These are phyloP conservation scores for Napeogenes inachia DNA, from an alignment of 2,888 invertebrate species.

Conservation along the genomic window DNA sequence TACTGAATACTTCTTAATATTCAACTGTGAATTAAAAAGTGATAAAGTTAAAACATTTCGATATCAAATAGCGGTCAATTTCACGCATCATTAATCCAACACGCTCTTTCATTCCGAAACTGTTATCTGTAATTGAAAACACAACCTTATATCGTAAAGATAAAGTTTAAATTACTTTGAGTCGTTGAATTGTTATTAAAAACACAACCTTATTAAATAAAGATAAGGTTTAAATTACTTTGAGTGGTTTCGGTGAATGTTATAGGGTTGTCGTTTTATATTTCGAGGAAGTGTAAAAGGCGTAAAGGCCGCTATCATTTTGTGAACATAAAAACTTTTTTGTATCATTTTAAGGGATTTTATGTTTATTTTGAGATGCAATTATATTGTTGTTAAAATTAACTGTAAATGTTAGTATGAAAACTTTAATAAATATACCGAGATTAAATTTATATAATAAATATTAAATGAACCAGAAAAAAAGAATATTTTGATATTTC, in stretches of 20 bases:
- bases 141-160: background rate
- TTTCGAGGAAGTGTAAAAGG: slow-evolving; percentile 22
- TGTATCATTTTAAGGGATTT: slow-evolving; percentile 1
- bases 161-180: slow-evolving; percentile 10
- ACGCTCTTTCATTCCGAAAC: slow-evolving; percentile 33
- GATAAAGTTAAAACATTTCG: slow-evolving; percentile 26
- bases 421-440: too few species aligned
- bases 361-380: background rate
- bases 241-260: background rate
- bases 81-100: slow-evolving; percentile 39
- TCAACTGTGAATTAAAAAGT: slow-evolving; percentile 17
- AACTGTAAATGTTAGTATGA: too few species aligned
- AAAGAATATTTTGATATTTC: too few species aligned
- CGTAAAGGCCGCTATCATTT: slow-evolving; percentile 17
- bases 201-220: background rate
- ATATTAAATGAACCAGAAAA: too few species aligned
- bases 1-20: background rate
- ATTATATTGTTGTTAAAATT: background rate
- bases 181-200: background rate
- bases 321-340: slow-evolving; percentile 1
- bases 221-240: slow-evolving; percentile 7
- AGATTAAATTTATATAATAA: too few species aligned
- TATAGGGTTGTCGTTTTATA: slow-evolving; percentile 19
- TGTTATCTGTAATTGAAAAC: background rate
- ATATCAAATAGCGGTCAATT: slow-evolving; percentile 37